Evolutionary conservation across 2,113 vertebrate genomes (phyloP).

Genomic region (Alexandromys fortis): DNA sequence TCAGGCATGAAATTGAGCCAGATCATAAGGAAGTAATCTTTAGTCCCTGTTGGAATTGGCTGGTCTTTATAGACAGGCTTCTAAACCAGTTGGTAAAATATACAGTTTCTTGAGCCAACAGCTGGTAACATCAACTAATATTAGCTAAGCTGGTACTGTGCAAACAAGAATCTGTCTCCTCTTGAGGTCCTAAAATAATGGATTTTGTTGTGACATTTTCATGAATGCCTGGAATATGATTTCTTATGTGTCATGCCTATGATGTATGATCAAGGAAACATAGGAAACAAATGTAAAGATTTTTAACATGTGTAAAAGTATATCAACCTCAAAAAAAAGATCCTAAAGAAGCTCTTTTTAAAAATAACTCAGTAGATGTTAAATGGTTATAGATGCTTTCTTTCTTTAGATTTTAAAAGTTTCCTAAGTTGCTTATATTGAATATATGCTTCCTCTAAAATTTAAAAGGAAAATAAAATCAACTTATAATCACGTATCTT

Average conservation of each 20-base stretch:
- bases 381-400: neutral
- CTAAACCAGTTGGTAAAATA: neutral
- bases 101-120: neutral
- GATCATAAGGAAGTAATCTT: neutral
- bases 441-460: neutral
- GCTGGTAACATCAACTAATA: neutral
- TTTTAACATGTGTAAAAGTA: neutral
- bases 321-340: neutral
- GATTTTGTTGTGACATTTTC: neutral
- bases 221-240: neutral
- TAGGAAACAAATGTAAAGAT: neutral
- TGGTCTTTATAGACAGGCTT: neutral
- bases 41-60: neutral
- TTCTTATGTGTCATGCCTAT: neutral
- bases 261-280: neutral
- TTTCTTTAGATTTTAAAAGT: neutral
- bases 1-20: neutral
- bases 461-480: neutral
- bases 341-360: conserved; percentile 6
- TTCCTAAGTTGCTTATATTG: neutral
- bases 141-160: neutral
- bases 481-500: neutral
- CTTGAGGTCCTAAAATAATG: neutral
- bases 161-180: neutral
- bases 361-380: neutral